phyloP scores from a whole-genome alignment of 2,888 invertebrate species.

The Lepas anatifera region DNA sequence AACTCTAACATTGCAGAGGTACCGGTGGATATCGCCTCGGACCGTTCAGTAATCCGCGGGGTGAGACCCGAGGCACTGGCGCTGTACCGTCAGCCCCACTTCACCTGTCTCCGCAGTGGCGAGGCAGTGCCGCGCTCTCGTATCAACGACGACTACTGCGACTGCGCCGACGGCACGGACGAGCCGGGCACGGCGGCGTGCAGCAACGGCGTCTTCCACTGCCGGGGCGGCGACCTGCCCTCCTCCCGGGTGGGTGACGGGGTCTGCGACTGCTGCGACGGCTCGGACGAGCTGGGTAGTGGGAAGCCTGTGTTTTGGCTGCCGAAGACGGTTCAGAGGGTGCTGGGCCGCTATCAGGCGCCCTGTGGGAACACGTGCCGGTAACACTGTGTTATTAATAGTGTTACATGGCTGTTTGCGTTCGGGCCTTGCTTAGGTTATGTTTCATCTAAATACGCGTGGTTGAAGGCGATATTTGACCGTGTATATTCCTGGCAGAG shows the following conservation, averaged over 20 bases:
- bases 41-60: too few relatives aligned
- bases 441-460: too few relatives aligned
- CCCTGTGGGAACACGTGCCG: conserved; percentile 13
- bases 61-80: not conserved
- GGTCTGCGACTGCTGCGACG: conserved; percentile 66
- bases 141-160: conserved; percentile 87
- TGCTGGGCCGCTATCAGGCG: conserved; percentile 27
- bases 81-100: not conserved
- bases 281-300: conserved; percentile 60
- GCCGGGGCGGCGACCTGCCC: conserved; percentile 27
- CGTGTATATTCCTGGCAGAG: too few relatives aligned
- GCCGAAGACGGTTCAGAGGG: conserved; percentile 53
- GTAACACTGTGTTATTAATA: too few relatives aligned
- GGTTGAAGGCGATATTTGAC: too few relatives aligned
- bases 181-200: conserved; percentile 41
- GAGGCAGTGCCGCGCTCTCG: not conserved
- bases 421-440: too few relatives aligned
- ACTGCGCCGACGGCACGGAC: conserved; percentile 49
- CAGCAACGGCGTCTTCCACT: conserved; percentile 30
- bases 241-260: conserved; percentile 39
- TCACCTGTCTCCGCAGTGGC: not conserved
- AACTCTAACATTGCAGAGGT: not conserved
- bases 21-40: not conserved
- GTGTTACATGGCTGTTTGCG: too few relatives aligned
- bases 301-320: conserved; percentile 57